Evolutionary conservation across 2,113 vertebrate genomes (phyloP).

Genomic region (Numida meleagris): DNA sequence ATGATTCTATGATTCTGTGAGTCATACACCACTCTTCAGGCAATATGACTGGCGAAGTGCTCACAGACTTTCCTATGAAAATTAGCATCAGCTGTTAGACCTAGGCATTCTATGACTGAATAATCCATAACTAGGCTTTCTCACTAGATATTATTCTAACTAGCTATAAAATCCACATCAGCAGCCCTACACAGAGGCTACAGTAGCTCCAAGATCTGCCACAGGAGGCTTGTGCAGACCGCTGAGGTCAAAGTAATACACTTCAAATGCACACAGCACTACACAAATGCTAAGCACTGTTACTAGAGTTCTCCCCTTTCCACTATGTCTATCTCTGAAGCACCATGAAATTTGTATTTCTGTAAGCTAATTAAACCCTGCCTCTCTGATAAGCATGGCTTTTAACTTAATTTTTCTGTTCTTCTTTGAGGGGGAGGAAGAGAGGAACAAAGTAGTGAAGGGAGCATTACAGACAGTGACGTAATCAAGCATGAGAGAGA

Average conservation of each 20-base stretch:
- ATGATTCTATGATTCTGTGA: too few species aligned
- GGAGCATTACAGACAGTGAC: fast-evolving
- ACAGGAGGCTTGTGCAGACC: neutral
- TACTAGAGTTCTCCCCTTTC: neutral
- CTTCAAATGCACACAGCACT: neutral
- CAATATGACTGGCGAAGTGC: neutral
- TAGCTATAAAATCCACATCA: neutral
- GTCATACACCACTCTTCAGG: fast-evolving
- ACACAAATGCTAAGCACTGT: neutral
- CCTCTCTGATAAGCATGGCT: neutral
- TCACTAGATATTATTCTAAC: neutral
- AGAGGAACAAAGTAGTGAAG: neutral
- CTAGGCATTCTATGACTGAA: neutral
- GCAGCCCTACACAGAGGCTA: neutral
- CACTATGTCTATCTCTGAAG: fast-evolving
- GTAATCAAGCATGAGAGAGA: neutral
- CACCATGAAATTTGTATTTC: neutral
- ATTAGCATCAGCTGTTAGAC: neutral
- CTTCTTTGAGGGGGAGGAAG: neutral
- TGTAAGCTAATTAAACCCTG: neutral
- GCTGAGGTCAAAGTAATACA: neutral
- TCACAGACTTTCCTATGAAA: neutral
- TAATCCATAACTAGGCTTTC: neutral
- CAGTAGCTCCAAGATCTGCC: neutral
- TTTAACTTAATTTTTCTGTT: neutral